Evolutionary conservation across 2,797 vertebrate species (phyloP), one percentile per base, ranked within the genome.

Genomic region (Lepus oiostolus): DNA sequence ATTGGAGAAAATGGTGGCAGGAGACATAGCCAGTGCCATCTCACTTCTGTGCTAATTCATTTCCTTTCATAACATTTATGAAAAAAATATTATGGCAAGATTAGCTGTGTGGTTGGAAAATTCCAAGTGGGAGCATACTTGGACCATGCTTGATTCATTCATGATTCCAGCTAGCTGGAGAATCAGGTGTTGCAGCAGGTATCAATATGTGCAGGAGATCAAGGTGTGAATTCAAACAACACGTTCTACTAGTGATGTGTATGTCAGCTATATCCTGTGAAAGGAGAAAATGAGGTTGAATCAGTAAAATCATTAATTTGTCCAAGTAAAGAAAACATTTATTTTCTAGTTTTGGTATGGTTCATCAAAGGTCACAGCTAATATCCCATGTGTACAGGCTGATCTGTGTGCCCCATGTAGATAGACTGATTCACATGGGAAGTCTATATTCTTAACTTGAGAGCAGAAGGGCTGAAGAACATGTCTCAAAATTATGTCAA

Each of bases 41-140:
- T 84, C n/a, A 74, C 74, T 91, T 93, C 68, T 67, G 38, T 24
- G 35, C 32, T 58, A 94, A 72, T 83, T 84, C 16, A 19, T 62
- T 91, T 93, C 52, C 62, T 72, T 50, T 92, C 38, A 63, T 86
- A 84, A 19, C 26, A 60, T 75, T 65, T 87, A 17, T 70, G 42
- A 32, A 11, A 76, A 62, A 47, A 4, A 81, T 12, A 95, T 13
- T 58, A 19, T 81, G 4, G 60, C 2, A 47, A 94, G 89, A 47
- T 5, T 79, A 86, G 42, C 62, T 65, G 11, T 30, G 28, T 2
- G 19, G 7, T 62, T 81, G 54, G 71, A 88, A 85, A 68, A 60
- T 24, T 19, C 12, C 84, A 65, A 35, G 32, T 32, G 19, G 50
- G 82, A 76, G n/a, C 13, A 5, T 24, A 7, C 24, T 63, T 71